phyloP scores from a whole-genome alignment of 1,140 invertebrate genomes.

The Asobara japonica region DNA sequence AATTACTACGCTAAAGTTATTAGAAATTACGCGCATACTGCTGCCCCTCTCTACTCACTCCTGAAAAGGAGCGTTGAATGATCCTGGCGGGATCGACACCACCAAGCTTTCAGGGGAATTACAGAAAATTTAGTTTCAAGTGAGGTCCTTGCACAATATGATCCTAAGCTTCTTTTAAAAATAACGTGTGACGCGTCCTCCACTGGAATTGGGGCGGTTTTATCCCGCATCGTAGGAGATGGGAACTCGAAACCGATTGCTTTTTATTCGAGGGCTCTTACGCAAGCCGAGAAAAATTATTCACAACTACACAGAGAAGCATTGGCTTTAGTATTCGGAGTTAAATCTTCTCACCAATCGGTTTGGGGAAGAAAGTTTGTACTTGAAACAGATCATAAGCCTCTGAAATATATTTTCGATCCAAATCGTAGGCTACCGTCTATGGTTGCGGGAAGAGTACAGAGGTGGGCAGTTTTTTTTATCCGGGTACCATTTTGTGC shows the following conservation, averaged over 20 bases:
- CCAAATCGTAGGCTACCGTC: neutral
- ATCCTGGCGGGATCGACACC: neutral
- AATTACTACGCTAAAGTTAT: conserved; percentile 16
- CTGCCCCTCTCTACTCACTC: neutral
- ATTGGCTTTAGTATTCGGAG: neutral
- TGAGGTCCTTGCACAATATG: conserved; percentile 13
- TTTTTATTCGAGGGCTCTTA: neutral
- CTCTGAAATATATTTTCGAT: conserved; percentile 20
- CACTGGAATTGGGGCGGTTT: neutral
- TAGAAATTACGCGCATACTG: neutral
- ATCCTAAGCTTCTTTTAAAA: conserved; percentile 5
- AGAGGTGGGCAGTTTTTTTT: conserved; percentile 17
- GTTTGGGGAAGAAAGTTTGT: conserved; percentile 1
- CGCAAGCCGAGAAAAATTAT: conserved; percentile 3
- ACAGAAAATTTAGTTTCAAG: neutral
- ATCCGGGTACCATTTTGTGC: neutral
- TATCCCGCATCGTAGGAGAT: neutral
- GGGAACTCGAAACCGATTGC: neutral
- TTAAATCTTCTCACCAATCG: conserved; percentile 7
- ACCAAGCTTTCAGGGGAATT: neutral
- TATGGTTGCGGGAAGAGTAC: conserved; percentile 14
- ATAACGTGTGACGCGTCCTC: conserved; percentile 17
- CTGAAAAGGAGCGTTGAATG: neutral
- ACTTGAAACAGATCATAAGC: conserved; percentile 15
- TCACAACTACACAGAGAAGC: conserved; percentile 4